Conservation (phyloP, 2,113 vertebrate genomes). For the Dissostichus mawsoni region DNA sequence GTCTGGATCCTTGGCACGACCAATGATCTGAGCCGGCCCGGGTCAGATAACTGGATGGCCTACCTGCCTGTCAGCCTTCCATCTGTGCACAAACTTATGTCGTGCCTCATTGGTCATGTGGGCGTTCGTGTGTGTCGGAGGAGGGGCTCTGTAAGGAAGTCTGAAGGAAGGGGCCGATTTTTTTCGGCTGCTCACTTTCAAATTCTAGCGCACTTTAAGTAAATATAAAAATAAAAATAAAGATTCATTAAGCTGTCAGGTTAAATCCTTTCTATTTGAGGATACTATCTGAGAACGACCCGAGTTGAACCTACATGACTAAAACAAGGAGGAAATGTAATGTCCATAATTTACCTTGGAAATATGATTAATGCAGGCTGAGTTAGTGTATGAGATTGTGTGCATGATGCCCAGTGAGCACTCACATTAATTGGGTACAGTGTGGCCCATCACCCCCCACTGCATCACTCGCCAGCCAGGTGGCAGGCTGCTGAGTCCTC, state of each 20-base stretch:
- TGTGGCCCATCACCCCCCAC: constrained; percentile 3
- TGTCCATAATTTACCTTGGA: constrained; percentile 6
- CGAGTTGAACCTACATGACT: not conserved
- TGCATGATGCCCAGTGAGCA: constrained; percentile 38
- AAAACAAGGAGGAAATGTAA: not conserved
- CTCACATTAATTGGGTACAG: constrained; percentile 67
- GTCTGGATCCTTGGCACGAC: no score
- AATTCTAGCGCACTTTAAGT: no score
- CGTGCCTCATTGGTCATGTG: no score
- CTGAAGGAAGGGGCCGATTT: no score
- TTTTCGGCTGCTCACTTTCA: no score
- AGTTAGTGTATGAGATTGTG: constrained; percentile 12
- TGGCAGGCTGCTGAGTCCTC: constrained; percentile 22
- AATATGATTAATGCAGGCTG: constrained; percentile 23
- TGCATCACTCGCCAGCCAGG: constrained; percentile 45
- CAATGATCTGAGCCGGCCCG: no score
- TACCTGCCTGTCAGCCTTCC: no score
- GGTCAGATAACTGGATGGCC: no score
- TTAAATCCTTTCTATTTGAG: not conserved
- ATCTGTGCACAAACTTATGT: no score
- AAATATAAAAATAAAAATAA: not conserved
- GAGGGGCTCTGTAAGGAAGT: no score
- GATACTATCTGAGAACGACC: not conserved
- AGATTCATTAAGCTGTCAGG: not conserved
- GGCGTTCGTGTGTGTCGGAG: no score